These are phyloP conservation scores for Andinoacara biseriatus DNA, from an alignment of 2,113 vertebrate genomes.

Conservation along the genomic window DNA sequence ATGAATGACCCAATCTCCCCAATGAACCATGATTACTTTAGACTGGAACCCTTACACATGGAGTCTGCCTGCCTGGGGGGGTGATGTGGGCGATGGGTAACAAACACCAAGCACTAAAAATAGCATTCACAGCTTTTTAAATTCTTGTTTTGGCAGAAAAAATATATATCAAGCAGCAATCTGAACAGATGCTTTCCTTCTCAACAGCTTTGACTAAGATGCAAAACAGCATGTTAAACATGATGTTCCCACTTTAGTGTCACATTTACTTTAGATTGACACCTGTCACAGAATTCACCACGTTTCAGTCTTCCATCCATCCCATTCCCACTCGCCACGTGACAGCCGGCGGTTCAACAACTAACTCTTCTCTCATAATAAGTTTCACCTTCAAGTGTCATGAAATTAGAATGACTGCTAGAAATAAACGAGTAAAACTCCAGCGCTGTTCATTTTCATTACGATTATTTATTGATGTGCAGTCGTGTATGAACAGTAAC, in stretches of 20 bases:
- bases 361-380: neutral
- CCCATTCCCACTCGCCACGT: neutral
- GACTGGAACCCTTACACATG: slow-evolving; percentile 10
- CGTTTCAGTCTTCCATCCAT: neutral
- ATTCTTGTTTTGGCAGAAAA: fast-evolving
- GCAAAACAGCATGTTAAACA: neutral
- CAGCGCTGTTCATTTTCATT: neutral
- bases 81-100: neutral
- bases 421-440: neutral
- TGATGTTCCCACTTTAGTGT: neutral
- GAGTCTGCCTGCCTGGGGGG: neutral
- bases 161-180: neutral
- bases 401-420: neutral
- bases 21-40: slow-evolving; percentile 8
- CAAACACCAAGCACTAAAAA: slow-evolving; percentile 1
- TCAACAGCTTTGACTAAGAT: neutral
- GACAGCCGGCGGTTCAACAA: neutral
- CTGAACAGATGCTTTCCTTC: neutral
- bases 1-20: slow-evolving; percentile 36
- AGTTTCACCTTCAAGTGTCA: neutral
- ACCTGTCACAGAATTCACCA: neutral
- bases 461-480: neutral
- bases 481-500: neutral
- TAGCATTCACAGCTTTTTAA: neutral
- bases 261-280: slow-evolving; percentile 9